A percentile compares a stretch with the other conserved stretches of the same genome.
Conservation (phyloP, 2,888 invertebrate species). For the Sesia bembeciformis region DNA sequence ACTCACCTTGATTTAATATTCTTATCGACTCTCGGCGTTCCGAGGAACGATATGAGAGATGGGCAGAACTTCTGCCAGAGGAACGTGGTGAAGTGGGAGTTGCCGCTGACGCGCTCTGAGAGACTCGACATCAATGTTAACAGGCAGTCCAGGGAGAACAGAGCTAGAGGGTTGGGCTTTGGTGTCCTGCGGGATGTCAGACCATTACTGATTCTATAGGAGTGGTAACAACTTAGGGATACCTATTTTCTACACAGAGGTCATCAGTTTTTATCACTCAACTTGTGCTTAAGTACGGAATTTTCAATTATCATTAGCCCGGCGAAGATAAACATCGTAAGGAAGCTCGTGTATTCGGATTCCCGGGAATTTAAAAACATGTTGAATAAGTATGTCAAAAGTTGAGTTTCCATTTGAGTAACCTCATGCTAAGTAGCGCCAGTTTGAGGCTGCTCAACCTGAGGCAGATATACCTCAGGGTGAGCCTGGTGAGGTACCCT, state of each 20-base stretch:
- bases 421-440: too few relatives aligned
- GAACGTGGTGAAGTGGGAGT: conserved; percentile 90
- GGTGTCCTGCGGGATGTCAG: conserved; percentile 54
- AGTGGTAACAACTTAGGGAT: background rate
- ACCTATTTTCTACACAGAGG: background rate
- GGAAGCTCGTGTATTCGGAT: too few relatives aligned
- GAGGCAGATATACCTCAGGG: too few relatives aligned
- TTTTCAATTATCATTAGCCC: too few relatives aligned
- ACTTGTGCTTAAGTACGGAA: too few relatives aligned
- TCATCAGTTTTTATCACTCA: too few relatives aligned
- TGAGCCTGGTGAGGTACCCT: too few relatives aligned
- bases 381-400: too few relatives aligned
- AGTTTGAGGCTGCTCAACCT: too few relatives aligned
- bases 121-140: conserved; percentile 88
- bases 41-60: conserved; percentile 88
- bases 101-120: conserved; percentile 87
- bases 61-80: conserved; percentile 96
- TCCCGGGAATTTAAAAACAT: too few relatives aligned
- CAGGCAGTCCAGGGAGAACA: conserved; percentile 90
- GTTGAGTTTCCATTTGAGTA: too few relatives aligned
- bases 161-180: conserved; percentile 77
- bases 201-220: background rate
- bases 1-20: conserved; percentile 81
- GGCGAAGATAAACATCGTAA: too few relatives aligned
- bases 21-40: conserved; percentile 89